Conservation (phyloP, 1,140 invertebrate genomes). For the Belonocnema kinseyi region DNA sequence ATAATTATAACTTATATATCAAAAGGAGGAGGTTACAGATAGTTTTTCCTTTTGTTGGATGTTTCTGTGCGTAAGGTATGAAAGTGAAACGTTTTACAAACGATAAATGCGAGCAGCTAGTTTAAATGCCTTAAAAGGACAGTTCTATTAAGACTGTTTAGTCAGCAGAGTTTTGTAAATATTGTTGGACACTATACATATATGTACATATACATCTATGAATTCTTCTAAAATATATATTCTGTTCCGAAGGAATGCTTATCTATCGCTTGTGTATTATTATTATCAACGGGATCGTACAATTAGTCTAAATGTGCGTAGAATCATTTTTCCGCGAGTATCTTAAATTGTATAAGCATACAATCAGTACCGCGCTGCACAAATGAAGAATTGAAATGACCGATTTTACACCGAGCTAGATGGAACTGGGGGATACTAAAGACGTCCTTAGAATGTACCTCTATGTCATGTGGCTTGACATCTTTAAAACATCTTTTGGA, state of each 20-base stretch:
- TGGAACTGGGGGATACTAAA: no score
- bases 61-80: conserved; percentile 18
- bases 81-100: conserved; percentile 27
- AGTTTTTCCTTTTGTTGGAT: not conserved
- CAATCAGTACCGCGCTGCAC: conserved; percentile 39
- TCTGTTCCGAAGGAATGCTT: conserved; percentile 23
- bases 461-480: no score
- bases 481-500: no score
- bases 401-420: not conserved
- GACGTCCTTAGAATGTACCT: no score
- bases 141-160: conserved; percentile 9
- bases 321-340: not conserved
- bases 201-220: conserved; percentile 27
- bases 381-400: not conserved
- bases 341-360: not conserved
- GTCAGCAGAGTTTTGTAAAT: conserved; percentile 4
- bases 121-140: conserved; percentile 22
- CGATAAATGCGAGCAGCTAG: conserved; percentile 7
- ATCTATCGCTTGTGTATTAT: not conserved
- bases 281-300: not conserved
- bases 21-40: not conserved
- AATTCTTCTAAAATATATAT: conserved; percentile 29
- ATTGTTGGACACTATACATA: conserved; percentile 26
- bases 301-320: not conserved
- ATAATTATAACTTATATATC: conserved; percentile 1